Percentiles rank a stretch among this genome's conserved stretches.
Conservation (phyloP, 1,140 invertebrate genomes). For the Brachionus paranguensis region DNA sequence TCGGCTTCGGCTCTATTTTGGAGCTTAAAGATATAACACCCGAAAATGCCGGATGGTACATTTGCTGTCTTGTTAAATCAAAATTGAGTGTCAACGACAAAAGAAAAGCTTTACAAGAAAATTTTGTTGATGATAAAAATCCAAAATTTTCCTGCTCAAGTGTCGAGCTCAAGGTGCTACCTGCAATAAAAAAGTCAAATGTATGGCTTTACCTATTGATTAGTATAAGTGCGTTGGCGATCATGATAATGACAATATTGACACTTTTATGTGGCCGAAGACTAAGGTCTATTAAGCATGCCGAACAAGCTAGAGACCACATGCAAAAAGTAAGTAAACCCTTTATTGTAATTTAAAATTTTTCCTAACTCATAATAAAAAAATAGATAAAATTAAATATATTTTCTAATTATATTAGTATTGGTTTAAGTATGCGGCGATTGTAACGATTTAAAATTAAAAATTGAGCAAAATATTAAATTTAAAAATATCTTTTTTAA, state of each 20-base stretch:
- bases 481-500: no score
- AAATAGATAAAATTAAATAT: no score
- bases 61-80: slow-evolving; percentile 31
- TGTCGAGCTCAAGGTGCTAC: slow-evolving; percentile 26
- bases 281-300: background rate
- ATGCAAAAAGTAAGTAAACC: slow-evolving; percentile 10
- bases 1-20: background rate
- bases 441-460: no score
- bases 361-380: no score
- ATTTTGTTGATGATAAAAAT: background rate
- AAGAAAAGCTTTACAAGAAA: background rate
- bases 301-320: background rate
- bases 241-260: background rate
- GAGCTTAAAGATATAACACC: background rate
- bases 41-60: slow-evolving; percentile 28
- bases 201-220: background rate
- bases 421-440: no score
- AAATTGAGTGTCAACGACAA: background rate
- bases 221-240: background rate
- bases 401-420: no score
- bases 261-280: background rate
- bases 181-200: background rate
- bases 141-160: slow-evolving; percentile 1
- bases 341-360: background rate
- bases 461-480: no score